These are phyloP conservation scores for Sclerurus mexicanus DNA, from an alignment of 2,113 vertebrate species.

Conservation along the genomic window DNA sequence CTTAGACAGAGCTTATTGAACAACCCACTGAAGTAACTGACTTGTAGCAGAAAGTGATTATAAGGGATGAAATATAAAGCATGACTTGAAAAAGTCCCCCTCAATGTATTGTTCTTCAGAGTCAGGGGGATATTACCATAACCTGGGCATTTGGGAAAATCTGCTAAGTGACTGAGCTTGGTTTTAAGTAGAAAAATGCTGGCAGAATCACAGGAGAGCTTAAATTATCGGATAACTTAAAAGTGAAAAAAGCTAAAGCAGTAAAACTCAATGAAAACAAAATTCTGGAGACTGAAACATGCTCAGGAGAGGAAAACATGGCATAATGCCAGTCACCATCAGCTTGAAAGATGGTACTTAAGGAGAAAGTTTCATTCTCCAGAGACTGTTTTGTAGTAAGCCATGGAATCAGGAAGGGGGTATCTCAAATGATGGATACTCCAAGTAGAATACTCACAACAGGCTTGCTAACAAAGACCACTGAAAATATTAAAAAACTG, in stretches of 20 bases:
- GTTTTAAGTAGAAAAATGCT: conserved; percentile 38
- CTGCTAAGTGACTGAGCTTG: not conserved
- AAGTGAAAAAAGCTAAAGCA: conserved; percentile 43
- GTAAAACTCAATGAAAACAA: conserved; percentile 67
- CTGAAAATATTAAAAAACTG: not conserved
- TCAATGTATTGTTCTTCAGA: not conserved
- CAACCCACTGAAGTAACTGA: not conserved
- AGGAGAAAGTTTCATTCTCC: not conserved
- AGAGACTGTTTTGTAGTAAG: not conserved
- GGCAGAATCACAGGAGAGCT: conserved; percentile 20
- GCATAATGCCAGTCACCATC: conserved; percentile 6
- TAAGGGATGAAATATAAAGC: not conserved
- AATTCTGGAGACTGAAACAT: conserved; percentile 31
- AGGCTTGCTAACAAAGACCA: not conserved
- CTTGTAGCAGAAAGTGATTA: not conserved
- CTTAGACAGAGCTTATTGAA: not conserved
- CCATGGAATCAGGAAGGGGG: not conserved
- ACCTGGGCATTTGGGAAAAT: not conserved
- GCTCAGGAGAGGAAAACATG: not conserved
- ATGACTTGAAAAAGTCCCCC: not conserved
- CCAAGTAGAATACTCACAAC: not conserved
- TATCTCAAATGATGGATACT: not conserved
- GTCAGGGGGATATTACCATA: conserved; percentile 28
- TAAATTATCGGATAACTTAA: conserved; percentile 47
- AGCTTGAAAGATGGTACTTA: conserved; percentile 37